Conservation (phyloP, 2,888 invertebrate species). For the Strigamia crassipes region DNA sequence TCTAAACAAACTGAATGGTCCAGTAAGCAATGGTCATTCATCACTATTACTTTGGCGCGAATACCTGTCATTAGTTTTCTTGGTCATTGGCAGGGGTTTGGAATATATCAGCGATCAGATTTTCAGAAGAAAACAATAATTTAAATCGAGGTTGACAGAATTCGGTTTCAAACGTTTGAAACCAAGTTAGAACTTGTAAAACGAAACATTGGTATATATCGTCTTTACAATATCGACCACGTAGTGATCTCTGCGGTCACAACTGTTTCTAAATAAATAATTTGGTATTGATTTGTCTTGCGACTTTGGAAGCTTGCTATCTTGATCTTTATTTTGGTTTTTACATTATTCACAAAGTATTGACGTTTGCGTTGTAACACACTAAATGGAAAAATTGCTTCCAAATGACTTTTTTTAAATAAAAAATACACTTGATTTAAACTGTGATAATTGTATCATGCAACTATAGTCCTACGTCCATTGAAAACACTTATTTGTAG, state of each 20-base stretch:
- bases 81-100: slow-evolving; percentile 7
- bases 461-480: no score
- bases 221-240: not conserved
- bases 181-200: not conserved
- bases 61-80: not conserved
- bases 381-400: no score
- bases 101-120: not conserved
- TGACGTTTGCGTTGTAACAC: no score
- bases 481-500: no score
- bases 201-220: no score
- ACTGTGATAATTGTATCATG: no score
- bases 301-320: not conserved
- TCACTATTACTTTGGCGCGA: not conserved
- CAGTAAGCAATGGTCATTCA: not conserved
- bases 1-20: not conserved
- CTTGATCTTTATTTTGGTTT: not conserved
- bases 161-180: not conserved
- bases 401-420: no score
- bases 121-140: not conserved
- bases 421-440: no score
- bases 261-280: not conserved
- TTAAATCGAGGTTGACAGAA: not conserved
- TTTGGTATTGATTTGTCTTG: not conserved
- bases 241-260: no score
- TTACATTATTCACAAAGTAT: no score